Evolutionary conservation across 2,888 invertebrate species (phyloP).

Genomic region (Lacanobia wlatinum): DNA sequence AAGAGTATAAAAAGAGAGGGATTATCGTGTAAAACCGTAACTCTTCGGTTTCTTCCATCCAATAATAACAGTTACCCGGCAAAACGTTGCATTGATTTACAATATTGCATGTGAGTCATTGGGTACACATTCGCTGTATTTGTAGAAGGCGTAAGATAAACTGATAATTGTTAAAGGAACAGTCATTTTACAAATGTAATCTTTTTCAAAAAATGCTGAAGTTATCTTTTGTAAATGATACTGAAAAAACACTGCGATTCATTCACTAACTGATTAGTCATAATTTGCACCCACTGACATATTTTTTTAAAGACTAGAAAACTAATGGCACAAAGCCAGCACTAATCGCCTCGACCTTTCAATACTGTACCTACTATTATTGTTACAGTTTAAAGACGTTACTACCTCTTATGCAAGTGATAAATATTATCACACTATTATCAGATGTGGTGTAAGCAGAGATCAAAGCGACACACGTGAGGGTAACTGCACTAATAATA

Average conservation of each 20-base stretch:
- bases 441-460: constrained; percentile 27
- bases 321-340: constrained; percentile 45
- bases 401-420: constrained; percentile 35
- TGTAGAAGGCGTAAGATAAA: constrained; percentile 50
- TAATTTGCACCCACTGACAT: background rate
- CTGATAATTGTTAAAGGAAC: constrained; percentile 19
- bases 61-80: constrained; percentile 56
- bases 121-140: constrained; percentile 24
- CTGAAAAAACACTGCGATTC: background rate
- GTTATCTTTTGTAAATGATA: background rate
- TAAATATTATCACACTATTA: constrained; percentile 35
- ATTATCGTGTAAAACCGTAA: constrained; percentile 46
- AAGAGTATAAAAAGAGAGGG: constrained; percentile 32
- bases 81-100: constrained; percentile 49
- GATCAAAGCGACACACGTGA: constrained; percentile 19
- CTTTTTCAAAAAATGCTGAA: background rate
- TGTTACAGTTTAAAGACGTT: constrained; percentile 2
- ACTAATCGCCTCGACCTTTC: constrained; percentile 43
- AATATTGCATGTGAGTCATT: constrained; percentile 50
- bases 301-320: constrained; percentile 25
- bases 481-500: constrained; percentile 5
- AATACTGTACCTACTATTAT: constrained; percentile 18
- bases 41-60: constrained; percentile 71
- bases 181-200: constrained; percentile 4
- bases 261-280: background rate